phyloP scores from a whole-genome alignment of 2,113 vertebrate species.

The Crotalus horridus region DNA sequence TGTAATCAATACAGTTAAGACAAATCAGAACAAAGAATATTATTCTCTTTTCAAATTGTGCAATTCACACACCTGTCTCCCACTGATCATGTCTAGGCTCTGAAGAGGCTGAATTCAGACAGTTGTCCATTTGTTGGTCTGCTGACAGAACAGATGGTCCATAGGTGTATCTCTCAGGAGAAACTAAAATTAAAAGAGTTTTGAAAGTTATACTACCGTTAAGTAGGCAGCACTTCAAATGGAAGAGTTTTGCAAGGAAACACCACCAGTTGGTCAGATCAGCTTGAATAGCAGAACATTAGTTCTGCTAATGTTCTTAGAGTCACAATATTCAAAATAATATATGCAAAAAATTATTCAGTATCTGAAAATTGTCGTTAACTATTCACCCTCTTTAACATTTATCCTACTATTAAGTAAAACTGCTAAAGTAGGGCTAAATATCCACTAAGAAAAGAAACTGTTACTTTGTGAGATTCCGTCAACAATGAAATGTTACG shows the following conservation, averaged over 20 bases:
- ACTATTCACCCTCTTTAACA: neutral
- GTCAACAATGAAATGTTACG: neutral
- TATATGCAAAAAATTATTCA: neutral
- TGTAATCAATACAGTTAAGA: neutral
- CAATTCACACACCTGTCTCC: slow-evolving; percentile 66
- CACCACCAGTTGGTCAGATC: neutral
- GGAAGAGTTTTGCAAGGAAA: neutral
- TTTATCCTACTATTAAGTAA: neutral
- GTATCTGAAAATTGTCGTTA: neutral
- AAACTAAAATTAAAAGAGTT: slow-evolving; percentile 66
- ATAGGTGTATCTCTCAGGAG: slow-evolving; percentile 75
- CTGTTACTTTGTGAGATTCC: neutral
- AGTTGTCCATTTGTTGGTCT: slow-evolving; percentile 50
- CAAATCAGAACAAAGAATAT: neutral
- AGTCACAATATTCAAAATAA: neutral
- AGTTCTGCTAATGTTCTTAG: neutral
- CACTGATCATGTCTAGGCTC: slow-evolving; percentile 65
- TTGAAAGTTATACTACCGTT: neutral
- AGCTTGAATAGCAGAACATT: neutral
- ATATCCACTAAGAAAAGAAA: neutral
- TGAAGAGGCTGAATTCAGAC: slow-evolving; percentile 39
- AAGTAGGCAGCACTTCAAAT: neutral
- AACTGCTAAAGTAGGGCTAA: neutral
- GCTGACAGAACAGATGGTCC: slow-evolving; percentile 55
- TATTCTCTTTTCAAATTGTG: accelerated